Conservation (phyloP, 2,797 vertebrate species). For the Cichlasoma orientale region DNA sequence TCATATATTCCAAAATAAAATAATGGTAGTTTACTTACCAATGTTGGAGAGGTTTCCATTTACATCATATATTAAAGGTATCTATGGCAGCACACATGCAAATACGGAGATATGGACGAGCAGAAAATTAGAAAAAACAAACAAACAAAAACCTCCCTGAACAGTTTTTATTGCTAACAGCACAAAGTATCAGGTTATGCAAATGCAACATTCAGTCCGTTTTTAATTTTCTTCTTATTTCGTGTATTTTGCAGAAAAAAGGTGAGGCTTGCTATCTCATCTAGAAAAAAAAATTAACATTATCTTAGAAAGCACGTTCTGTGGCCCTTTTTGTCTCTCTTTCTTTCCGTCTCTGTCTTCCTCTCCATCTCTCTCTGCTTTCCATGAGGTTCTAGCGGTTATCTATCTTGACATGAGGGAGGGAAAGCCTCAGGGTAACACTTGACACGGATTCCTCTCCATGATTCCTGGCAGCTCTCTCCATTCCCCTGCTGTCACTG, state of each 20-base stretch:
- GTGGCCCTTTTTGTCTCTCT: neutral
- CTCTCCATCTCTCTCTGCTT: conserved; percentile 7
- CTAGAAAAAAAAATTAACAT: neutral
- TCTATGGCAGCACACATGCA: neutral
- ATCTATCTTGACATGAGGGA: conserved; percentile 67
- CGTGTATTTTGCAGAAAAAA: neutral
- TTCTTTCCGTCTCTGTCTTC: neutral
- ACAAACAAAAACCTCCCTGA: no score
- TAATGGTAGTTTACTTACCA: neutral
- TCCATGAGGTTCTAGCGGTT: conserved; percentile 58
- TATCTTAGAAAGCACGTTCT: neutral
- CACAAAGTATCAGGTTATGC: neutral
- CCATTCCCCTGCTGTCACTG: conserved; percentile 63
- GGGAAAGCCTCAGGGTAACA: conserved; percentile 53
- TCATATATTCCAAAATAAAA: neutral
- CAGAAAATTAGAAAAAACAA: no score
- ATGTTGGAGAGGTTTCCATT: neutral
- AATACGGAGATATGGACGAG: no score
- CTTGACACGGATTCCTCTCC: conserved; percentile 70
- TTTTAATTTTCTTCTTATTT: fast-evolving
- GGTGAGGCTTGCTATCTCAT: neutral
- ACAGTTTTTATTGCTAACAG: no score
- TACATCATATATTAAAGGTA: neutral
- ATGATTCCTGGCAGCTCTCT: conserved; percentile 63
- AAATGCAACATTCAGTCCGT: neutral